Evolutionary conservation across 2,113 vertebrate genomes (phyloP).

Genomic region (Nettapus auritus): DNA sequence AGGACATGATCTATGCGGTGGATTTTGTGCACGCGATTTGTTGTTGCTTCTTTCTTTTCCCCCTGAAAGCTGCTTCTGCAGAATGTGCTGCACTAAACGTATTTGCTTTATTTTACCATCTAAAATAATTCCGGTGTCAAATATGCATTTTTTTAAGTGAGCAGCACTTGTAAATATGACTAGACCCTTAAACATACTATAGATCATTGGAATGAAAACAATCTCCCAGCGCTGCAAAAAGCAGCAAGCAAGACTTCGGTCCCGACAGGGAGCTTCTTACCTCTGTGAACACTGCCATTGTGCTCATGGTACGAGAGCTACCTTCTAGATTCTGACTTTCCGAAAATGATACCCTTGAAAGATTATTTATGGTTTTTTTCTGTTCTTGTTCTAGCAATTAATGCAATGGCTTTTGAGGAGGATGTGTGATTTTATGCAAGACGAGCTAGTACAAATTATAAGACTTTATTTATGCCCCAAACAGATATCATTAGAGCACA

Average conservation of each 20-base stretch:
- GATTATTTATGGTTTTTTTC: conserved; percentile 52
- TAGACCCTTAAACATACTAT: conserved; percentile 53
- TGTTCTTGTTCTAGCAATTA: conserved; percentile 65
- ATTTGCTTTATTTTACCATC: neutral
- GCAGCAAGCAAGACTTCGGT: neutral
- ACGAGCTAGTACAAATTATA: conserved; percentile 63
- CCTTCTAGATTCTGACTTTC: conserved; percentile 50
- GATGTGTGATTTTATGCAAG: conserved; percentile 59
- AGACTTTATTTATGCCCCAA: conserved; percentile 70
- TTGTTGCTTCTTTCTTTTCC: neutral
- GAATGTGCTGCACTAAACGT: too few relatives aligned
- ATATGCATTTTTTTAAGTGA: conserved; percentile 35
- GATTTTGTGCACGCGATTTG: neutral
- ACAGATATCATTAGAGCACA: conserved; percentile 62
- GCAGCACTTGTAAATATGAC: conserved; percentile 62
- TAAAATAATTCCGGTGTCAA: neutral
- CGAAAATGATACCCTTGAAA: conserved; percentile 62
- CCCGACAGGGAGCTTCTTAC: neutral
- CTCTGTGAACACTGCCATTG: neutral
- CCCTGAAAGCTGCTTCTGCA: neutral
- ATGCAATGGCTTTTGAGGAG: conserved; percentile 40
- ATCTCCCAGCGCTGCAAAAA: conserved; percentile 10
- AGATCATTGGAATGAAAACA: conserved; percentile 57
- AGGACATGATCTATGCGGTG: neutral
- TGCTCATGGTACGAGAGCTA: neutral